Evolutionary conservation across 2,113 vertebrate genomes (phyloP).

Genomic region (Halichoerus grypus): DNA sequence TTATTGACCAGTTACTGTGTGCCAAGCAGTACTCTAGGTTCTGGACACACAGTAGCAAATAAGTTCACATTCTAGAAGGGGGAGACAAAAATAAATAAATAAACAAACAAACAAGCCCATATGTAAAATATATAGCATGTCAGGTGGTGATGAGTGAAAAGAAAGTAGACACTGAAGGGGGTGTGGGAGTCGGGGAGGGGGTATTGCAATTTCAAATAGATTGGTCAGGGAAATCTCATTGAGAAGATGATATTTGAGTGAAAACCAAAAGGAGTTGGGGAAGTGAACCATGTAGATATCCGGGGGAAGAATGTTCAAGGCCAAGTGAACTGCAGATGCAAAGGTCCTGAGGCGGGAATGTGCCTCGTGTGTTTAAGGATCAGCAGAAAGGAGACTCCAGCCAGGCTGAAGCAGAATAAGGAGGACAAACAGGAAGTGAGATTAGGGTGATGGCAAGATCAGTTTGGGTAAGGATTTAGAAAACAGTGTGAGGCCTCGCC

Average conservation of each 20-base stretch:
- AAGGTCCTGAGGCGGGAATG: background rate
- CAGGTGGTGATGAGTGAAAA: background rate
- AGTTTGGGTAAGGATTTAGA: background rate
- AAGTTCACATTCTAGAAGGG: constrained; percentile 48
- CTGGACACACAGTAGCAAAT: background rate
- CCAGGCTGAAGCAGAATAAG: background rate
- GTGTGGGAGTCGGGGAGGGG: background rate
- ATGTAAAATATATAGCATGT: background rate
- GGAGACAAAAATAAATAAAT: background rate
- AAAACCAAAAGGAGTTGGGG: constrained; percentile 20
- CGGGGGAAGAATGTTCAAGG: background rate
- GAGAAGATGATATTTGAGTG: background rate
- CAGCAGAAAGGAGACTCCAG: background rate
- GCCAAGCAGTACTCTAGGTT: background rate
- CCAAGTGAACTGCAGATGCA: background rate
- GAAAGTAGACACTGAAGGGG: background rate
- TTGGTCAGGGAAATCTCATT: background rate
- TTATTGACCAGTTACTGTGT: constrained; percentile 1
- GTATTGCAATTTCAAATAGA: background rate
- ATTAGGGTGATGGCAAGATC: background rate
- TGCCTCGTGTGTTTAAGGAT: background rate
- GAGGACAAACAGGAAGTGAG: background rate
- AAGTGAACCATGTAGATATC: background rate
- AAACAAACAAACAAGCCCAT: background rate
- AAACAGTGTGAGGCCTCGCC: background rate